Evolutionary conservation across 2,797 vertebrate genomes (phyloP), one percentile per base, ranked within the genome.

Genomic region (Muscicapa comitata): DNA sequence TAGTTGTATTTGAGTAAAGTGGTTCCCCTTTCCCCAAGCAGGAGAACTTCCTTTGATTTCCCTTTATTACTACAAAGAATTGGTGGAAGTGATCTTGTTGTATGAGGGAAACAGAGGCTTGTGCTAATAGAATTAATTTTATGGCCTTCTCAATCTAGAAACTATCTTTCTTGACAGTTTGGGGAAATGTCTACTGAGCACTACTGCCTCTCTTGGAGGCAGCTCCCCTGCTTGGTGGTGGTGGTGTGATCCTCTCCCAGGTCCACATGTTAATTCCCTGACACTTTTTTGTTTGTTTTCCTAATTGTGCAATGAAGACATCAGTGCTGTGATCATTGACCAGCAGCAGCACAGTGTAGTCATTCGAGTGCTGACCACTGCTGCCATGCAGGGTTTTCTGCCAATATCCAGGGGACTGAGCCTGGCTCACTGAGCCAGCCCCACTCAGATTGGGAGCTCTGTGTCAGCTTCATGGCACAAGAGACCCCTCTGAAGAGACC

Each of bases 181-280:
- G 26, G 38, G 58, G 31, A 55, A 72, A 57, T 23, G 28, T 26
- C 15, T 7, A 42, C 89, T 37, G 37, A 79, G 13, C 33, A 48
- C 13, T 9, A 8, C 15, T 43, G 25, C 47, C 19, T 70, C 18
- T 47, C 29, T 61, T 78, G 33, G 13, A 73, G 21, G 20, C 35
- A 86, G n/a, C 17, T 79, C 20, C 14, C 5, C 20, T 85, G 20
- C 38, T 45, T 59, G 43, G 10, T 48, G 51, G 68, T 20, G 9
- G 9, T 14, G 1, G 8, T 62, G 38, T 65, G 62, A 58, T 81
- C 62, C 24, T 85, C 8, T 12, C n/a, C 9, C 0, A 0, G 6
- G 12, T 24, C 28, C 48, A 6, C 23, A 37, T 62, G n/a, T 80
- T 57, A 74, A 55, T 20, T 71, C 23, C 55, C 29, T 62, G 58